phyloP scores from a whole-genome alignment of 1,140 invertebrate species.

The Xylocopa sonorina region DNA sequence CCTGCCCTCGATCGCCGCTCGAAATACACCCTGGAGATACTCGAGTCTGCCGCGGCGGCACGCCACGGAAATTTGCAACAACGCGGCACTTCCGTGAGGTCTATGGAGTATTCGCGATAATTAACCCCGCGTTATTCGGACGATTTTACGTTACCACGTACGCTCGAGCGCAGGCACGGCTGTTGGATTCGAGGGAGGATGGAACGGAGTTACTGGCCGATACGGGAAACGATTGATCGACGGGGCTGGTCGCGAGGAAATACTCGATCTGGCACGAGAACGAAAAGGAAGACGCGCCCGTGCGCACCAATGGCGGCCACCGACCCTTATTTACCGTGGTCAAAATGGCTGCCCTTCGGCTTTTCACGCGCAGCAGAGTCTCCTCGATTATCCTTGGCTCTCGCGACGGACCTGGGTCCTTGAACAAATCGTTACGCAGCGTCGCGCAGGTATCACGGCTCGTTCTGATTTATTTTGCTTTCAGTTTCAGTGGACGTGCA shows the following conservation, averaged over 20 bases:
- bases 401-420: background rate
- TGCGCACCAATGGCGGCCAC: conserved; percentile 77
- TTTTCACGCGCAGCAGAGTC: conserved; percentile 66
- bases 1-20: background rate
- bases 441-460: conserved; percentile 43
- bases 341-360: conserved; percentile 79
- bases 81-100: conserved; percentile 61
- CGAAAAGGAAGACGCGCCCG: conserved; percentile 77
- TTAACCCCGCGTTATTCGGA: conserved; percentile 54
- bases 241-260: conserved; percentile 37
- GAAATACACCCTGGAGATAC: background rate
- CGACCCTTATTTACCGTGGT: conserved; percentile 77
- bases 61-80: conserved; percentile 16
- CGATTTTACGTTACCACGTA: conserved; percentile 38
- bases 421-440: background rate
- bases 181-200: background rate
- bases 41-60: background rate
- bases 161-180: conserved; percentile 18
- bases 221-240: conserved; percentile 29
- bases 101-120: conserved; percentile 67
- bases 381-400: conserved; percentile 33
- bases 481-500: background rate
- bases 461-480: background rate
- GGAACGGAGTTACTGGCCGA: background rate
- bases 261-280: conserved; percentile 54